phyloP scores from a whole-genome alignment of 1,140 invertebrate genomes.

The Drosophila rhopaloa region DNA sequence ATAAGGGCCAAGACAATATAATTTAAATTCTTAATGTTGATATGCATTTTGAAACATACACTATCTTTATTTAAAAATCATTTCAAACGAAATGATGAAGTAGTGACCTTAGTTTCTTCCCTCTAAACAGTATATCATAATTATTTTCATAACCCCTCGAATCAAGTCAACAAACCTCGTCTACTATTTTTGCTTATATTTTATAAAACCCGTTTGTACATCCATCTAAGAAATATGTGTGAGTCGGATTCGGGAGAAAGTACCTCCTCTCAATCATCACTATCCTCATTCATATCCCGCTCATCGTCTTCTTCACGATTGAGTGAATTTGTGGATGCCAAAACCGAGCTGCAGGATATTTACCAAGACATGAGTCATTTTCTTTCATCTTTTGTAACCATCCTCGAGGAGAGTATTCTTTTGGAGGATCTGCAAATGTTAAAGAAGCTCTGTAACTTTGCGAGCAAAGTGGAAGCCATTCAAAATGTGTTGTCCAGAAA shows the following conservation, averaged over 20 bases:
- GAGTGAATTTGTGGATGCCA: conserved; percentile 86
- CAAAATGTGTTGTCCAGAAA: conserved; percentile 96
- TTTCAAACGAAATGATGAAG: neutral
- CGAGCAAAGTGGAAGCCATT: conserved; percentile 96
- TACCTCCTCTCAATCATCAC: conserved; percentile 16
- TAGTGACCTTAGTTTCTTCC: neutral
- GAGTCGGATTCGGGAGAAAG: conserved; percentile 38
- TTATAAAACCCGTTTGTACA: neutral
- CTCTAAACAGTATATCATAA: neutral
- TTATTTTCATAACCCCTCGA: neutral
- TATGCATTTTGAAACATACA: too few species aligned
- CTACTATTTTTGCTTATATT: conserved; percentile 20
- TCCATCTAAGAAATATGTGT: conserved; percentile 3
- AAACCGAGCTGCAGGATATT: conserved; percentile 85
- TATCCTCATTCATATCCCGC: neutral
- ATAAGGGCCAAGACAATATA: neutral
- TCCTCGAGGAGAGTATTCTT: neutral
- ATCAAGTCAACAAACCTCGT: conserved; percentile 1
- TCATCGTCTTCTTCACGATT: conserved; percentile 29
- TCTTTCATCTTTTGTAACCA: conserved; percentile 21
- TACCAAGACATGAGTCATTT: conserved; percentile 36
- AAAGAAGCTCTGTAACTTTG: conserved; percentile 88
- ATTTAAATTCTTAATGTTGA: neutral
- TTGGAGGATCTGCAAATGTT: conserved; percentile 52
- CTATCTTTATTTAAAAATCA: too few species aligned